Base-by-base conservation (phyloP, 2,888 invertebrate genomes). In the Orthonychiurus folsomi region DNA sequence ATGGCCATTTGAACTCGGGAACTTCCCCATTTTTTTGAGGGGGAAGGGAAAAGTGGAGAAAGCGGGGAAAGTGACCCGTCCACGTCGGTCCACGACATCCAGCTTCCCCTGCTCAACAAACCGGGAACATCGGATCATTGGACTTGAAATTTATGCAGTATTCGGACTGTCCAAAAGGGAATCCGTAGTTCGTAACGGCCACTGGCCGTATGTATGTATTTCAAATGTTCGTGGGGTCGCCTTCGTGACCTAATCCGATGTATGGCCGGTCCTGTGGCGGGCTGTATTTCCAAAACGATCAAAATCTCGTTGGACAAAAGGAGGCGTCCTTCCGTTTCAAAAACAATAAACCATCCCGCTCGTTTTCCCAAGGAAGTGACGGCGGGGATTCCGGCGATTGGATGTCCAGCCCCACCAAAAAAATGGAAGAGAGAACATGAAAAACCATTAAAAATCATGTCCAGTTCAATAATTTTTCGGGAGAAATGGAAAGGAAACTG, bases 141-240 rank as follows among this genome's bases (percentile, higher is more conserved):
- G 71, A 73, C 69, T 71, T 62, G 70, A 69, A 70, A 73, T 73
- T 73, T 73, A 73, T 71, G 71, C 71, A 73, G 25, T n/a, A 28
- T 60, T 37, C 60, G 23, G n/a, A 61, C 55, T 61, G 24, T 61
- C 56, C 28, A 52, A 20, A 37, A 15, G 5, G 37, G 37, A 37
- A 9, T 37, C 9, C 37, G 37, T 37, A n/a, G 37, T 37, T 37
- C 37, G n/a, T n/a, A n/a, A n/a, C n/a, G 37, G 37, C 5, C 37
- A 37, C 37, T 9, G 37, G 37, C 5, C 15, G n/a, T n/a, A n/a
- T n/a, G n/a, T n/a, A n/a, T n/a, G n/a, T n/a, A n/a, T n/a, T n/a
- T n/a, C n/a, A n/a, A n/a, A n/a, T n/a, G n/a, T n/a, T n/a, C n/a
- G n/a, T n/a, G n/a, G n/a, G 37, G 37, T 9, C 37, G 9, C 37